Evolutionary conservation across 1,140 invertebrate species (phyloP).

Genomic region (Fopius arisanus): DNA sequence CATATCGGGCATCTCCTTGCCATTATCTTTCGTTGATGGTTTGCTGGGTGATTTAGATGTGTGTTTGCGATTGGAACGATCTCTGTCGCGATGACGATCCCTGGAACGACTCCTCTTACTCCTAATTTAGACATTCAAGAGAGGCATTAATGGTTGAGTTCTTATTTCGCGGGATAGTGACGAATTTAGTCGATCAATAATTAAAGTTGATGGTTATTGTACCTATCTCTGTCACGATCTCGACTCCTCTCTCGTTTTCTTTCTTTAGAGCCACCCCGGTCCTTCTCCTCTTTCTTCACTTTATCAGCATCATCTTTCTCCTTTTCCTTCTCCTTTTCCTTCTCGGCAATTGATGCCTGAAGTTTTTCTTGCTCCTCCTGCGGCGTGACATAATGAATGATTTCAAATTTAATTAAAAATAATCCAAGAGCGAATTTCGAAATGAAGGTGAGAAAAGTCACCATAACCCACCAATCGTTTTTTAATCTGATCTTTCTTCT

Average conservation of each 20-base stretch:
- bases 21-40: constrained; percentile 53
- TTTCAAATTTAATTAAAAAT: not conserved
- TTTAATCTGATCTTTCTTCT: constrained; percentile 97
- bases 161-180: not conserved
- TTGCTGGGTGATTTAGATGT: constrained; percentile 59
- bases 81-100: constrained; percentile 62
- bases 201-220: constrained; percentile 1
- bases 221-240: constrained; percentile 63
- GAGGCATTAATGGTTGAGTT: constrained; percentile 21
- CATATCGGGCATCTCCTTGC: constrained; percentile 51
- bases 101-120: constrained; percentile 66
- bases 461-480: constrained; percentile 74
- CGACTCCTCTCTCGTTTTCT: constrained; percentile 59
- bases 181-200: not conserved
- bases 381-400: no score
- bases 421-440: no score
- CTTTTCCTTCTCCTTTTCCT: constrained; percentile 66
- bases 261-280: constrained; percentile 57
- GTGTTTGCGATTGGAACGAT: constrained; percentile 59
- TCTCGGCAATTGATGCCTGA: constrained; percentile 68
- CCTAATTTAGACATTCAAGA: constrained; percentile 35
- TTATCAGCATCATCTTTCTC: constrained; percentile 63
- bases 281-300: constrained; percentile 61
- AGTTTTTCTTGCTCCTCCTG: constrained; percentile 79
- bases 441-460: no score